Percentiles rank a stretch among this genome's conserved stretches.
Conservation (phyloP, 2,113 vertebrate species). For the Bubo scandiacus region DNA sequence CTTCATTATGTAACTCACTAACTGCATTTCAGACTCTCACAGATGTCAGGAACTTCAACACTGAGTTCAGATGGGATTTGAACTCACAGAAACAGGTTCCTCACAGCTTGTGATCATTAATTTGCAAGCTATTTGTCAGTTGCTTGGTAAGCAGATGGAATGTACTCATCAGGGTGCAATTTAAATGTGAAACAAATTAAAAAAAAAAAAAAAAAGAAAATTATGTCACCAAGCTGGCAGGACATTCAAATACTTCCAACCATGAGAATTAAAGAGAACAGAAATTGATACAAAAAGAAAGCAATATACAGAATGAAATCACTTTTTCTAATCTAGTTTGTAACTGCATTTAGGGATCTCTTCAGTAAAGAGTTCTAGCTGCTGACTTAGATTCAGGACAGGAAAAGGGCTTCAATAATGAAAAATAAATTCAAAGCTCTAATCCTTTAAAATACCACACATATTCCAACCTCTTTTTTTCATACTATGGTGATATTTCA, state of each 20-base stretch:
- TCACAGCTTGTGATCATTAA: conserved; percentile 37
- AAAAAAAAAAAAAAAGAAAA: not conserved
- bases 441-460: not conserved
- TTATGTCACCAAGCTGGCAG: not conserved
- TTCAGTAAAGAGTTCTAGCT: not conserved
- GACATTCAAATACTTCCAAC: not conserved
- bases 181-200: conserved; percentile 7
- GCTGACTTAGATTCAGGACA: not conserved
- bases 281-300: not conserved
- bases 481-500: not conserved
- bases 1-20: not conserved
- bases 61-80: not conserved
- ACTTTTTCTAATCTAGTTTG: not conserved
- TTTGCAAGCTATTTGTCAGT: conserved; percentile 19
- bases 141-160: conserved; percentile 1
- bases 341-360: not conserved
- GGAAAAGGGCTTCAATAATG: not conserved
- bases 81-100: not conserved
- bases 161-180: not conserved
- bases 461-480: not conserved
- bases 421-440: not conserved
- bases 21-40: not conserved
- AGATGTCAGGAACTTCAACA: not conserved
- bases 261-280: not conserved
- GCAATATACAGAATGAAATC: not conserved